Evolutionary conservation across 2,888 invertebrate species (phyloP), one percentile per base, ranked within the genome.

Genomic region (Drosophila suboccidentalis): DNA sequence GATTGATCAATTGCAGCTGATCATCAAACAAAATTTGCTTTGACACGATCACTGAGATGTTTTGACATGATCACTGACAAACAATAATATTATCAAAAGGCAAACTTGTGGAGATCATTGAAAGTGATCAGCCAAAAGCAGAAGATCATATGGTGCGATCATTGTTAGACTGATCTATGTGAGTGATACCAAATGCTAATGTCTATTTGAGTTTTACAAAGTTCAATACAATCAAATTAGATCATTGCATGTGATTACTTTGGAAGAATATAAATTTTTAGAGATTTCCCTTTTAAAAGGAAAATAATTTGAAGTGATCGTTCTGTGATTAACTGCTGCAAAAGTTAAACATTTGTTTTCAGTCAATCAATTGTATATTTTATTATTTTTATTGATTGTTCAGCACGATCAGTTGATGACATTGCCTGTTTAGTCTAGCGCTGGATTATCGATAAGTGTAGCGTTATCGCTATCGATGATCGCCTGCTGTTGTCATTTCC

Each of bases 401-500:
- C 9, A 17, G 29, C 4, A 22, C 22, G 51, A 22, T 49, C 17
- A 17, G 17, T 15, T 17, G 32, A 43, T 43, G 11, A 11, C 43
- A 39, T 26, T 49, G 15, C 10, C n/a, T n/a, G 15, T 5, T 26
- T 15, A 15, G 38, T 17, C 11, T n/a, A 55, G 10, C 6, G 13
- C 19, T 22, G 10, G 9, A 17, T 47, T 49, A 51, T 66, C 60
- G 60, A 57, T 57, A 57, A 22, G 44, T 22, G 32, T 59, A 51
- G 54, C 70, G 67, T 38, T 63, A 63, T 47, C 32, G 32, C 32
- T 64, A 36, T 62, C 46, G 62, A 17, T 43, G 29, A 17, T 17
- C 60, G 53, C 41, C 22, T 10, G 43, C 11, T 51, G 41, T 54
- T 60, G 29, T n/a, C 58, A 67, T 59, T 74, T 75, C 75, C 75